Evolutionary conservation across 2,888 invertebrate species (phyloP), one percentile per base, ranked within the genome.

Genomic region (Strigamia crassipes): DNA sequence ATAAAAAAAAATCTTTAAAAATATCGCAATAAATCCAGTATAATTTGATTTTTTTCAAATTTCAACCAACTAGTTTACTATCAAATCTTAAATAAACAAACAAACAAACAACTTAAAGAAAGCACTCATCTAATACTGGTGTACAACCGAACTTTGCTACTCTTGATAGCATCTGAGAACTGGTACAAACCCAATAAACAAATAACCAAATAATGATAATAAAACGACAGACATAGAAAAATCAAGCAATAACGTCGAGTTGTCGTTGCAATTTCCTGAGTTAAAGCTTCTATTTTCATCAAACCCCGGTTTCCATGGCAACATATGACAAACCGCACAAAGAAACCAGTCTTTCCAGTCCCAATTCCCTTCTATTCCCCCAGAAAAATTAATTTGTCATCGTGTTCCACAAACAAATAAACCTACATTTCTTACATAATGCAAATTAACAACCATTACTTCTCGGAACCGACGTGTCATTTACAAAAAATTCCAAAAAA

Each of bases 211-310:
- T 18, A 18, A n/a, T 9, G 18, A n/a, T 56, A 56, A 56, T 56
- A 18, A 56, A 56, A 56, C 4, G 21, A 73, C 5, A 27, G 27
- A 31, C 73, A 73, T 31, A 15, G 10, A 66, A 66, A 61, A 5
- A 12, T n/a, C 12, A n/a, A 21, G 27, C 73, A 73, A 13, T 31
- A 31, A 9, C 21, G 56, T 18, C n/a, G 38, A 38, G 6, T 38
- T 38, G 38, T 38, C 51, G 13, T 18, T 18, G 51, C 51, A 51
- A 73, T 73, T 73, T 73, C 73, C 73, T 73, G 73, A 73, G 27
- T 31, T 15, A 73, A 73, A 73, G 73, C 73, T 73, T 31, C 73
- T 27, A 73, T 73, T 73, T 73, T 73, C 13, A 73, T 73, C 73
- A n/a, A 31, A 31, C 2, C 56, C 23, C 6, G 9, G 73, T 73